Evolutionary conservation across 2,797 vertebrate genomes (phyloP), one percentile per base, ranked within the genome.

Genomic region (Amblyopsis hoosieri): DNA sequence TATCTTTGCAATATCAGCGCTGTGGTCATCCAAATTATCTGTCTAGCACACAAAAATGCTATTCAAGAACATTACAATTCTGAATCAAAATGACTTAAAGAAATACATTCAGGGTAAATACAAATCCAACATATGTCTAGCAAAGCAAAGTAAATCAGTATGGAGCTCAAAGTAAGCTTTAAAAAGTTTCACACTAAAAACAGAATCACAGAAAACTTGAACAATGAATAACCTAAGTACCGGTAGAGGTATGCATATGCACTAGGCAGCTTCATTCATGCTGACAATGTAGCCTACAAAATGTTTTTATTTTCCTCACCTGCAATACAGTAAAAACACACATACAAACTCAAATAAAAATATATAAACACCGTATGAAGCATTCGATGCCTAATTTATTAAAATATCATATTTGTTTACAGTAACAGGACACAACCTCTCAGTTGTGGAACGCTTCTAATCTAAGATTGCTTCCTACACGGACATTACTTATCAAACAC

Each of bases 131-230:
- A 55, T 64, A 1, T 54, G 45, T 71, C 68, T 55, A 62, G 23
- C 58, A 57, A 58, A 66, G 69, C 81, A 70, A 78, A 67, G 65
- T 42, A 84, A 77, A 80, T 79, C 57, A 57, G 60, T 13, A 29
- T 58, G 46, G 9, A 64, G 33, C 61, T 63, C 3, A 12, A 52
- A 67, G 60, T 19, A 4, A 57, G 57, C 69, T 45, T 77, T 57
- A 62, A 57, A 57, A 53, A 71, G 61, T 67, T 33, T 31, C 71
- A 62, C 72, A 69, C 64, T 48, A 29, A 48, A 12, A 23, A 23
- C 19, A 23, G 12, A 63, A 23, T 62, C 64, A 71, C 49, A 60
- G 50, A 57, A 14, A 50, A 14, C 6, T 46, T 45, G 60, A 5
- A 15, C 49, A 62, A 8, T 5, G 33, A 37, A 37, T 37, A 37